Conservation (phyloP, 2,113 vertebrate species). For the Odobenus rosmarus region DNA sequence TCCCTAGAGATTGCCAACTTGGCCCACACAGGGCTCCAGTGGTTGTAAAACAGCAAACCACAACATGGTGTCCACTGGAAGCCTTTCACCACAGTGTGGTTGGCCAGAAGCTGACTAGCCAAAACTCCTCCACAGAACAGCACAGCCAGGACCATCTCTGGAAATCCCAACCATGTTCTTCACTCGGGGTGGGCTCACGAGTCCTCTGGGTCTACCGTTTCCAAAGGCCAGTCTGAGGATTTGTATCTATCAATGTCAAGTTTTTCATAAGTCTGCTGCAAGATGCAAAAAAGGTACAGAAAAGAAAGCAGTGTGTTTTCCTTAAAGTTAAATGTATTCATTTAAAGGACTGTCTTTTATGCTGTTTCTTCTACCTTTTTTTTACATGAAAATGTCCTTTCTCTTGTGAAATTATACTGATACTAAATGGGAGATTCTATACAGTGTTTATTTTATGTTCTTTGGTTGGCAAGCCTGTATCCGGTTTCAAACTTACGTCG, state of each 20-base stretch:
- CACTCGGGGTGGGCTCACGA: not conserved
- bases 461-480: not conserved
- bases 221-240: not conserved
- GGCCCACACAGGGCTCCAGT: slow-evolving; percentile 21
- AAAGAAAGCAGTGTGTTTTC: not conserved
- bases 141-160: not conserved
- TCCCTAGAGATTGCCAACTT: not conserved
- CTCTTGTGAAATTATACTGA: not conserved
- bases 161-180: not conserved
- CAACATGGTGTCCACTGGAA: slow-evolving; percentile 42
- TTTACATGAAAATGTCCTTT: not conserved
- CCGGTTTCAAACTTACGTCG: not conserved
- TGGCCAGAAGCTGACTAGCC: not conserved
- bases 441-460: not conserved
- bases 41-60: slow-evolving; percentile 67
- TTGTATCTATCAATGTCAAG: not conserved
- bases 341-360: not conserved
- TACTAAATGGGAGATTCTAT: not conserved
- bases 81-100: not conserved
- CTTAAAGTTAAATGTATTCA: not conserved
- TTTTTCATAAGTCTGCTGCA: not conserved
- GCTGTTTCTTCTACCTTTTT: not conserved
- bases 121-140: not conserved
- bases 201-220: not conserved
- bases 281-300: not conserved